Percentiles rank a stretch among this genome's conserved stretches.
Evolutionary conservation across 1,140 invertebrate genomes (phyloP).

Genomic region (Zaprionus lachaisei): DNA sequence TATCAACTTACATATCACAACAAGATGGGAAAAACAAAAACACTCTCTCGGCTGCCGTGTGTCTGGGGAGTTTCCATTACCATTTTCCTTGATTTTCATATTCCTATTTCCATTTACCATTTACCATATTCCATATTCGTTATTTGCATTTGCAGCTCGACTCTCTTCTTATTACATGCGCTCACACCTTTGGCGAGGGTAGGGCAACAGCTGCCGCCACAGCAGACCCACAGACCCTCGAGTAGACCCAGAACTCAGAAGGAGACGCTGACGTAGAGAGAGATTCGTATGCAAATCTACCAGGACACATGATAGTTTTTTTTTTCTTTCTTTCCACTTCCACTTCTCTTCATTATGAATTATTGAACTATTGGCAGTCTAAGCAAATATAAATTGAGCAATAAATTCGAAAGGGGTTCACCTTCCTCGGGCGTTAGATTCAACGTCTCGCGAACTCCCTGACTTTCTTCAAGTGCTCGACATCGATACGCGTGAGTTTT

Average conservation of each 20-base stretch:
- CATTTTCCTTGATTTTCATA: slow-evolving; percentile 22
- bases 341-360: slow-evolving; percentile 58
- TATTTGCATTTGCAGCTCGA: slow-evolving; percentile 32
- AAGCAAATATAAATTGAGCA: slow-evolving; percentile 82
- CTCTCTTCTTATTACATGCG: slow-evolving; percentile 62
- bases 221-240: not conserved
- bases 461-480: slow-evolving; percentile 17
- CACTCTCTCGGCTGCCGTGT: slow-evolving; percentile 22
- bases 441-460: not conserved
- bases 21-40: slow-evolving; percentile 72
- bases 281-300: slow-evolving; percentile 61
- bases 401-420: slow-evolving; percentile 56
- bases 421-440: slow-evolving; percentile 19
- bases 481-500: slow-evolving; percentile 75
- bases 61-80: slow-evolving; percentile 48
- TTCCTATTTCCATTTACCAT: slow-evolving; percentile 25
- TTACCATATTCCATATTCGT: slow-evolving; percentile 3
- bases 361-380: slow-evolving; percentile 82
- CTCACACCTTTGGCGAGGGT: slow-evolving; percentile 65
- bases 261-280: not conserved
- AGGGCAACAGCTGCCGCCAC: slow-evolving; percentile 51
- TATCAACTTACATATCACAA: slow-evolving; percentile 82
- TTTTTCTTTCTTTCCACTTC: not conserved
- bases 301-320: slow-evolving; percentile 56
- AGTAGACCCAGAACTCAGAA: not conserved